Conservation (phyloP, 2,113 vertebrate species). For the Ahaetulla prasina region DNA sequence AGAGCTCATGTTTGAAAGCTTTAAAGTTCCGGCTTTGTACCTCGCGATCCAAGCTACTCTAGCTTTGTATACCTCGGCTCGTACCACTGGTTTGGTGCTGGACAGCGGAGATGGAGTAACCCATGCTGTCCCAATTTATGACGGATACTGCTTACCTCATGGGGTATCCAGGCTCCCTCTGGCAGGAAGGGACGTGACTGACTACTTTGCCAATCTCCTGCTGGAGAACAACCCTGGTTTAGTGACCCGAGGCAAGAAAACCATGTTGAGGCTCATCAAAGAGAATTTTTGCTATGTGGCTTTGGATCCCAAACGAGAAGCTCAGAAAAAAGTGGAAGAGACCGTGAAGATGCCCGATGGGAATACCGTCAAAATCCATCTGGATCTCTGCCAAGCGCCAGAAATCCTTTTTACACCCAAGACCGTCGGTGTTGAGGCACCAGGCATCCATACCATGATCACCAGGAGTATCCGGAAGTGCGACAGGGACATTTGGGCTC, state of each 20-base stretch:
- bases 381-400: constrained; percentile 76
- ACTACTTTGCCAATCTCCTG: constrained; percentile 85
- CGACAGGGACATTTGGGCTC: constrained; percentile 79
- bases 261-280: constrained; percentile 69
- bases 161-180: neutral
- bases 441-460: constrained; percentile 79
- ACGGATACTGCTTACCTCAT: constrained; percentile 22
- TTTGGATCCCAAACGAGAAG: constrained; percentile 81
- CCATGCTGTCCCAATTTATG: constrained; percentile 41
- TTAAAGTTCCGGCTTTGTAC: constrained; percentile 40
- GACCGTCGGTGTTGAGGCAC: constrained; percentile 75
- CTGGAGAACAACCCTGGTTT: constrained; percentile 78
- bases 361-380: constrained; percentile 39
- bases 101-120: constrained; percentile 81
- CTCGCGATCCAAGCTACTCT: constrained; percentile 28
- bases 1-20: constrained; percentile 47
- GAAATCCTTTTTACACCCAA: constrained; percentile 78
- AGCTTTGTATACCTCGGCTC: constrained; percentile 30
- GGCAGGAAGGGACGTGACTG: constrained; percentile 66
- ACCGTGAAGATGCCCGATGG: constrained; percentile 79
- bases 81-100: constrained; percentile 67
- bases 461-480: constrained; percentile 43
- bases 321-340: constrained; percentile 64
- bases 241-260: constrained; percentile 76
- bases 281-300: constrained; percentile 71